Evolutionary conservation across 2,113 vertebrate genomes (phyloP).

Genomic region (Pangasianodon gigas): DNA sequence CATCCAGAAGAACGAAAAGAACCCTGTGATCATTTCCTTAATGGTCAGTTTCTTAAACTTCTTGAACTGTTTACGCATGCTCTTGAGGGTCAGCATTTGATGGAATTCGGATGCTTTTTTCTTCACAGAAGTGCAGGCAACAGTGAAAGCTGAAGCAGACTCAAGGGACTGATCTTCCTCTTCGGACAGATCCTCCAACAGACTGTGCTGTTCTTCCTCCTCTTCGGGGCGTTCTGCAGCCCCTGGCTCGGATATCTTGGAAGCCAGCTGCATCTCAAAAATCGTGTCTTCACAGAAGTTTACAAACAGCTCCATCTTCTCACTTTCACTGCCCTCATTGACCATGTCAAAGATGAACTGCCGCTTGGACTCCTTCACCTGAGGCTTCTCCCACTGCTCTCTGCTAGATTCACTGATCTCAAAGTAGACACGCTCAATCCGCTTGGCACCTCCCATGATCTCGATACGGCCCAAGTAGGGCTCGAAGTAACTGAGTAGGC

Average conservation of each 20-base stretch:
- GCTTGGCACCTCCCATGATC: slow-evolving; percentile 95
- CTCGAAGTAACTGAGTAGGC: slow-evolving; percentile 93
- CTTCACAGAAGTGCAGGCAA: slow-evolving; percentile 80
- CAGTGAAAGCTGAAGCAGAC: slow-evolving; percentile 85
- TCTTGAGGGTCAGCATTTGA: slow-evolving; percentile 82
- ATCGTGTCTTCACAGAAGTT: slow-evolving; percentile 98
- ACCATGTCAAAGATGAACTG: slow-evolving; percentile 98
- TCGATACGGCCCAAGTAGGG: slow-evolving; percentile 95
- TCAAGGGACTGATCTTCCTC: slow-evolving; percentile 79
- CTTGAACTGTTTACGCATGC: slow-evolving; percentile 82
- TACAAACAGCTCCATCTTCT: slow-evolving; percentile 98
- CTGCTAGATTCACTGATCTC: slow-evolving; percentile 97
- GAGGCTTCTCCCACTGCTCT: slow-evolving; percentile 97
- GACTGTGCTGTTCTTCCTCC: slow-evolving; percentile 73
- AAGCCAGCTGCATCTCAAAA: slow-evolving; percentile 98
- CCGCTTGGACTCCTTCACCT: slow-evolving; percentile 96
- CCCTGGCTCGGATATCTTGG: slow-evolving; percentile 92
- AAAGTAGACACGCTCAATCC: slow-evolving; percentile 95
- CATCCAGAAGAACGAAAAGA: slow-evolving; percentile 92
- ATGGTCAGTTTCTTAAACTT: slow-evolving; percentile 87
- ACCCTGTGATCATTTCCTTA: slow-evolving; percentile 85
- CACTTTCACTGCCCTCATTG: slow-evolving; percentile 93
- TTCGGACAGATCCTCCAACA: slow-evolving; percentile 73
- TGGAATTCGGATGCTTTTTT: slow-evolving; percentile 73
- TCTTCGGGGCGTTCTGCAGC: slow-evolving; percentile 80